Percentiles rank a stretch among this genome's conserved stretches.
Evolutionary conservation across 2,888 invertebrate genomes (phyloP).

Genomic region (Poecilus cupreus): DNA sequence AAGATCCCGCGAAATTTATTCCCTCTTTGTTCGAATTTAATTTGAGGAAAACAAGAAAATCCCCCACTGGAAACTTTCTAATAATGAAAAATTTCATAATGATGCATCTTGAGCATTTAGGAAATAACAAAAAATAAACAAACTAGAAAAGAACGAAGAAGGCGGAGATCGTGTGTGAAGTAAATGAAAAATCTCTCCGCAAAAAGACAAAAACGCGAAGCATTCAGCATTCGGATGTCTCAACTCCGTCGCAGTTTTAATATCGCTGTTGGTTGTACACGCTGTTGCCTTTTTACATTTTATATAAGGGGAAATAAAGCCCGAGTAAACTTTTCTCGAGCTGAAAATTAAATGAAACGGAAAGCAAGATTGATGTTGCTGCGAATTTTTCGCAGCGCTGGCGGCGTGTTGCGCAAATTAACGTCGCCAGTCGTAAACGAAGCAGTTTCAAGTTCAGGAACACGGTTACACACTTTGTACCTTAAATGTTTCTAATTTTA

Average conservation of each 20-base stretch:
- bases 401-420: slow-evolving; percentile 44
- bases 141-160: slow-evolving; percentile 16
- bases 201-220: slow-evolving; percentile 38
- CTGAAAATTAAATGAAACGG: slow-evolving; percentile 59
- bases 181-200: slow-evolving; percentile 52
- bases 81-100: slow-evolving; percentile 58
- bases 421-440: slow-evolving; percentile 39
- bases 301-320: slow-evolving; percentile 53
- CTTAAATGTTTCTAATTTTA: slow-evolving; percentile 34
- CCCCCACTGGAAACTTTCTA: slow-evolving; percentile 19
- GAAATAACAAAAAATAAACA: neutral
- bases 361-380: slow-evolving; percentile 57
- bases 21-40: slow-evolving; percentile 54
- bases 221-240: slow-evolving; percentile 52
- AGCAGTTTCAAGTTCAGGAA: slow-evolving; percentile 8
- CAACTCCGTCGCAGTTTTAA: slow-evolving; percentile 52
- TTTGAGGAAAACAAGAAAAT: slow-evolving; percentile 52
- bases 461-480: neutral
- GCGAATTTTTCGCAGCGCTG: slow-evolving; percentile 52
- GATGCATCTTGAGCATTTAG: slow-evolving; percentile 47
- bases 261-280: slow-evolving; percentile 51
- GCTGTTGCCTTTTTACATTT: slow-evolving; percentile 57
- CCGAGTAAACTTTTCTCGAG: slow-evolving; percentile 53
- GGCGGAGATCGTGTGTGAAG: slow-evolving; percentile 48
- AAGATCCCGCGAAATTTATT: slow-evolving; percentile 36